Conservation (phyloP, 2,113 vertebrate species). For the Sclerurus mexicanus region DNA sequence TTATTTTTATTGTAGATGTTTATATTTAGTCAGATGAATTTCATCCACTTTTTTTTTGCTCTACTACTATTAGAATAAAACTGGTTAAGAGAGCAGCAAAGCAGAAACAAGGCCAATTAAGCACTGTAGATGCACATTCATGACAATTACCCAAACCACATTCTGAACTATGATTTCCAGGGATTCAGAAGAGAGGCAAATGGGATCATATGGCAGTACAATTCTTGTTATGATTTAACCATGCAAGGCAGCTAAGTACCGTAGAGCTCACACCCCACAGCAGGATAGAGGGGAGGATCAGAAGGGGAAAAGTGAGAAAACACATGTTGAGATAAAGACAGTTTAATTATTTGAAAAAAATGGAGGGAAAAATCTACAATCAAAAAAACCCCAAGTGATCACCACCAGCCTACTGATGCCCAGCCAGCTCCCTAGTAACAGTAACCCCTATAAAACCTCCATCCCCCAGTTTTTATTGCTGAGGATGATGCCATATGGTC, state of each 20-base stretch:
- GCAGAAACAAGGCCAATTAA: neutral
- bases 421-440: neutral
- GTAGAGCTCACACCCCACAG: neutral
- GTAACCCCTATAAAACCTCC: neutral
- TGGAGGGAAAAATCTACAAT: neutral
- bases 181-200: neutral
- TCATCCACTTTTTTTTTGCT: neutral
- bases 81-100: neutral
- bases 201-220: neutral
- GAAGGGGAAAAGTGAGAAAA: neutral
- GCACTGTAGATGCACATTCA: neutral
- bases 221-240: neutral
- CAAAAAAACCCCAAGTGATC: neutral
- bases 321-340: neutral
- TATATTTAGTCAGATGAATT: neutral
- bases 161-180: neutral
- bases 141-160: neutral
- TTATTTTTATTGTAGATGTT: neutral
- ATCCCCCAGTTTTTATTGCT: neutral
- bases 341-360: neutral
- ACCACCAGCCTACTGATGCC: accelerated
- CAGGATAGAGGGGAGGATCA: neutral
- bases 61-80: neutral
- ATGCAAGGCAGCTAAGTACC: neutral
- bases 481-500: accelerated